phyloP scores from a whole-genome alignment of 2,797 vertebrate genomes.

The Yasuhikotakia modesta region DNA sequence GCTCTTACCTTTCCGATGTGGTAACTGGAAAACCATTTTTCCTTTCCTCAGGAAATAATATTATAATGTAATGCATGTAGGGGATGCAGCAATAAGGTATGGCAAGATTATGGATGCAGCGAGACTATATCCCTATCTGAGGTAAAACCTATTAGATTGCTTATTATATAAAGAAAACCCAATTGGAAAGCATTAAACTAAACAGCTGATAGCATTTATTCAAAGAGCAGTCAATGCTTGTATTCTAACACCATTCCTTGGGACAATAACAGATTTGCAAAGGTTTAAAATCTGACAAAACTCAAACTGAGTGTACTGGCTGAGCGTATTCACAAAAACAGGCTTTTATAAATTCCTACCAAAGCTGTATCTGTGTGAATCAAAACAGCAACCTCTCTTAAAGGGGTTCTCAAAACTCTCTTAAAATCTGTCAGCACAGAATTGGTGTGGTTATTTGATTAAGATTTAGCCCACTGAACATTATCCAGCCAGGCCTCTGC shows the following conservation, averaged over 20 bases:
- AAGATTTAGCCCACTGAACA: conserved; percentile 87
- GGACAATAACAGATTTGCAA: conserved; percentile 35
- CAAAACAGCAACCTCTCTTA: conserved; percentile 72
- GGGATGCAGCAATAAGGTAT: conserved; percentile 12
- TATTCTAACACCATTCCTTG: conserved; percentile 42
- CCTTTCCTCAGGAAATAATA: too few relatives aligned
- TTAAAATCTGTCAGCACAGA: conserved; percentile 65
- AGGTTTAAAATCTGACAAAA: conserved; percentile 37
- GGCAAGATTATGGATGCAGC: conserved; percentile 10
- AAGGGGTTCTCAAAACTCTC: conserved; percentile 72
- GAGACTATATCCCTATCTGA: background rate
- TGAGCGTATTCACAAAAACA: conserved; percentile 23
- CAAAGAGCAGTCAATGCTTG: conserved; percentile 39
- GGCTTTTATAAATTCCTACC: conserved; percentile 41
- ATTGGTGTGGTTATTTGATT: conserved; percentile 85
- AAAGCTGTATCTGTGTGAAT: conserved; percentile 67
- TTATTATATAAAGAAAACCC: conserved; percentile 23
- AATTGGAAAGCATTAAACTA: conserved; percentile 43
- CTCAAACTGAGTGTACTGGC: conserved; percentile 27
- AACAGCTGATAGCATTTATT: conserved; percentile 40
- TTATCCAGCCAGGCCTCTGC: conserved; percentile 85
- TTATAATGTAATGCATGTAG: background rate
- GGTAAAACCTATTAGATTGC: conserved; percentile 29
- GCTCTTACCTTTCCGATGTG: conserved; percentile 11
- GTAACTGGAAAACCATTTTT: conserved; percentile 19